Evolutionary conservation across 2,888 invertebrate species (phyloP).

Genomic region (Rotaria sp.): DNA sequence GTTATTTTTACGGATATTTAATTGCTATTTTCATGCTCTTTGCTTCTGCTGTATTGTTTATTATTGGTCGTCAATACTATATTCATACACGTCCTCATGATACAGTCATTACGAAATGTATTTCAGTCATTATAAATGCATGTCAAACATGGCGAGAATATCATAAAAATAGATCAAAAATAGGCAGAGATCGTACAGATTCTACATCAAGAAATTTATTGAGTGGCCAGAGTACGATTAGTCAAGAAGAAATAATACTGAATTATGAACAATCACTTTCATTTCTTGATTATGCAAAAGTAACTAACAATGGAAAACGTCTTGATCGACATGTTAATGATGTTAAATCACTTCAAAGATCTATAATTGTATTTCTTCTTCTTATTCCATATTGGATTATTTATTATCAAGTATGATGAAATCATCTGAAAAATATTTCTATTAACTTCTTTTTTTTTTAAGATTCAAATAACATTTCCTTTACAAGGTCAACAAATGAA

Average conservation of each 20-base stretch:
- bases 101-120: background rate
- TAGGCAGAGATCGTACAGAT: background rate
- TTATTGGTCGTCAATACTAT: background rate
- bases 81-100: background rate
- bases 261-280: too few species aligned
- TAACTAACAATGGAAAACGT: conserved; percentile 57
- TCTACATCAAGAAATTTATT: background rate
- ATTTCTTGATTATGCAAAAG: conserved; percentile 58
- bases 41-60: background rate
- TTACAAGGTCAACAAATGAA: conserved; percentile 57
- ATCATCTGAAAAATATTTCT: background rate
- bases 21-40: background rate
- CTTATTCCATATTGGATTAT: conserved; percentile 59
- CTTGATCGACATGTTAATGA: conserved; percentile 57
- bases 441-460: conserved; percentile 37
- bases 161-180: background rate
- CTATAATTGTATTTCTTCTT: conserved; percentile 54
- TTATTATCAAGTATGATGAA: conserved; percentile 56
- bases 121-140: background rate
- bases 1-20: background rate
- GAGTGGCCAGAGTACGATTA: too few species aligned
- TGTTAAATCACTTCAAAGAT: conserved; percentile 55
- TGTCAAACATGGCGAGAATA: background rate
- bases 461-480: conserved; percentile 59
- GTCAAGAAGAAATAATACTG: too few species aligned